A percentile compares a stretch with the other conserved stretches of the same genome.
phyloP scores from a whole-genome alignment of 2,888 invertebrate species.

The Tipula helvola region DNA sequence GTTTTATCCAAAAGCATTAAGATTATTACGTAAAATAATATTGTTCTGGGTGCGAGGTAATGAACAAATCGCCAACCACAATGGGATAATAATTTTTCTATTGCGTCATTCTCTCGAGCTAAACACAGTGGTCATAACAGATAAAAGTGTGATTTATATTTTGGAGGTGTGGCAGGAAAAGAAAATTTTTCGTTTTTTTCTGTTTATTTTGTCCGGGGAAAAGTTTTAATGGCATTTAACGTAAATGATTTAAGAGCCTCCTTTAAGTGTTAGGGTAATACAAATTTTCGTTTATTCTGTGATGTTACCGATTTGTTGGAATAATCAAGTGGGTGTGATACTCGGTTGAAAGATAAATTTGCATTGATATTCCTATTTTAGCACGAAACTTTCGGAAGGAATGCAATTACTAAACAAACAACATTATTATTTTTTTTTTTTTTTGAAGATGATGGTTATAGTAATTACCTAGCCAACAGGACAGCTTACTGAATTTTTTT shows the following conservation, averaged over 20 bases:
- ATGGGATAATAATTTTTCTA: not conserved
- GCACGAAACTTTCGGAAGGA: too few relatives aligned
- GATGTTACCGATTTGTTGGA: not conserved
- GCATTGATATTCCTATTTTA: not conserved
- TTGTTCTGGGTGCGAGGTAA: not conserved
- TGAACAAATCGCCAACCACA: not conserved
- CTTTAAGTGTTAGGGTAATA: not conserved
- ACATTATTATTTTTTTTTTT: too few relatives aligned
- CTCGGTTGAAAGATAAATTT: not conserved
- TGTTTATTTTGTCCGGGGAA: not conserved
- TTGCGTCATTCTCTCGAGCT: not conserved
- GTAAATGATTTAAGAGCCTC: not conserved
- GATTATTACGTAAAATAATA: too few relatives aligned
- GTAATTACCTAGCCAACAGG: too few relatives aligned
- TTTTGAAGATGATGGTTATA: too few relatives aligned
- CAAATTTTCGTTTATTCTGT: not conserved
- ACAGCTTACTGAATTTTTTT: too few relatives aligned
- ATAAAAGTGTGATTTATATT: not conserved
- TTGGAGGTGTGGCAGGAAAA: not conserved
- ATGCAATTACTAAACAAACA: too few relatives aligned
- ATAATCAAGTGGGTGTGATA: not conserved
- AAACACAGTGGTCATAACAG: not conserved
- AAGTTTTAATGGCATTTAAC: not conserved
- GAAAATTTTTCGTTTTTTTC: not conserved
- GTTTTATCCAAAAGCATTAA: too few relatives aligned